Evolutionary conservation across 1,140 invertebrate genomes (phyloP), one percentile per base, ranked within the genome.

Genomic region (Alviniconcha marisindica): DNA sequence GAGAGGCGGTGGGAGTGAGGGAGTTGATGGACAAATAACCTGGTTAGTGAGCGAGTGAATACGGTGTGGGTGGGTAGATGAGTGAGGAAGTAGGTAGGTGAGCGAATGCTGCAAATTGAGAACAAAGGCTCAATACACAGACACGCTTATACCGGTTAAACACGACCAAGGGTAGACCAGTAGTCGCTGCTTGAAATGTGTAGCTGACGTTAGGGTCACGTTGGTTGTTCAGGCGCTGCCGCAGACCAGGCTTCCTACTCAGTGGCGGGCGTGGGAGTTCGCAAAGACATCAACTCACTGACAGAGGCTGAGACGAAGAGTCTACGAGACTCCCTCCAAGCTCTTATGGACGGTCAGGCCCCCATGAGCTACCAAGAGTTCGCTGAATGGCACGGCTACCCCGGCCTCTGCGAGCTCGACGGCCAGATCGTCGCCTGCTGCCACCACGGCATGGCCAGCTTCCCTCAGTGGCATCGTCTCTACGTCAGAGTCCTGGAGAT

Each of bases 401-500:
- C 81, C 31, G 42, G 48, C 2, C 40, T 38, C 5, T 87, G 86
- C 63, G 66, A 82, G 38, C 40, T 28, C 15, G 63, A 83, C 36
- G 77, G 76, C 7, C 79, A 66, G 15, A 40, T 10, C 5, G 56
- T 84, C 7, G 85, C 86, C 15, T 87, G 86, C 66, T 87, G 86
- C 78, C 77, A 73, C 2, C 86, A 87, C 38, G 86, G 86, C 14
- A 83, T 80, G 69, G 82, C 84, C 44, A 85, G 74, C 42, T 87
- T 87, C 84, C 86, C 86, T 2, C 84, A 86, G 60, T 87, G 86
- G 86, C 86, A 87, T 51, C 56, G 85, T 12, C 71, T 86, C 38
- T 81, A 36, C 15, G 69, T 81, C 48, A 81, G 28, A 36, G 44
- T 31, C 51, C 31, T 54, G 28, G 44, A 78, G 40, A 31, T 21